phyloP scores from a whole-genome alignment of 2,888 invertebrate species.

The Trypoxylon attenuatum region DNA sequence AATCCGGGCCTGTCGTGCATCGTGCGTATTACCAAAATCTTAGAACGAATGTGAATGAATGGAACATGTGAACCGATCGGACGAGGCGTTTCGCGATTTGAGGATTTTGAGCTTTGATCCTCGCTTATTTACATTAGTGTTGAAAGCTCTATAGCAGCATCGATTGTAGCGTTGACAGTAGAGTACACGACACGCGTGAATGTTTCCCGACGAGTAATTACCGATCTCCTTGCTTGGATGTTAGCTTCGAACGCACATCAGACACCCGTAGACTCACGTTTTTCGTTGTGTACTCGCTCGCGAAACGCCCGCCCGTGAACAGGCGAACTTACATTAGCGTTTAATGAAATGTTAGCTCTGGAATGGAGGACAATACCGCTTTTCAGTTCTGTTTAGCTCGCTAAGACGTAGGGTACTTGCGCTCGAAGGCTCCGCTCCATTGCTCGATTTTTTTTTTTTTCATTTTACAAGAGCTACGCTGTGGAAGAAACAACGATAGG shows the following conservation, averaged over 20 bases:
- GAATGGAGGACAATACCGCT: slow-evolving; percentile 70
- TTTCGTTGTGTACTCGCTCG: background rate
- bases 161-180: too few relatives aligned
- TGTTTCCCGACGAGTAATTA: background rate
- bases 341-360: slow-evolving; percentile 54
- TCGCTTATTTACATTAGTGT: too few relatives aligned
- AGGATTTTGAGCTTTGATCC: too few relatives aligned
- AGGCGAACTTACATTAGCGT: slow-evolving; percentile 16
- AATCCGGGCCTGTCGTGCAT: too few relatives aligned
- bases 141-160: too few relatives aligned
- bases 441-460: too few relatives aligned
- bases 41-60: too few relatives aligned
- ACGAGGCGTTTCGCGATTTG: slow-evolving; percentile 12
- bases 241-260: slow-evolving; percentile 16
- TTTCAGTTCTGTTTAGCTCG: slow-evolving; percentile 56
- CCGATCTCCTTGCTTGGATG: too few relatives aligned
- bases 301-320: slow-evolving; percentile 20
- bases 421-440: slow-evolving; percentile 41
- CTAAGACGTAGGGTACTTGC: slow-evolving; percentile 44
- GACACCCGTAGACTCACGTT: background rate
- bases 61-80: slow-evolving; percentile 25
- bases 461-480: too few relatives aligned
- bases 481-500: too few relatives aligned
- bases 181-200: too few relatives aligned
- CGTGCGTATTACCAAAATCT: too few relatives aligned